A percentile compares a stretch with the other conserved stretches of the same genome.
Conservation (phyloP, 2,888 invertebrate genomes). For the Troilus luridus region DNA sequence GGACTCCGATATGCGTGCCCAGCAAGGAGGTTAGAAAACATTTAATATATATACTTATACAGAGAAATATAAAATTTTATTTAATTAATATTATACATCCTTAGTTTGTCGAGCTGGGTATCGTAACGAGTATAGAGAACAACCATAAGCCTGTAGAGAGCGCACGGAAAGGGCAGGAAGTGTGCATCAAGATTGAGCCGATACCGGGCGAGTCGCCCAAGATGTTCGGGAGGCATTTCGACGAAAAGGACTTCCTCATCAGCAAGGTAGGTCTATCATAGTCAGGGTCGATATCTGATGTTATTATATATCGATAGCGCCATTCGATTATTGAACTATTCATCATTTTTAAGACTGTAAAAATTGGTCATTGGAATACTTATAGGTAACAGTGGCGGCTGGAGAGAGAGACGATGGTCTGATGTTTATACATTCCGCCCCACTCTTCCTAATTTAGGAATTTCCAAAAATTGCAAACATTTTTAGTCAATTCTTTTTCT, state of each 20-base stretch:
- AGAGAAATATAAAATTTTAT: neutral
- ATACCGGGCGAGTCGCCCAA: constrained; percentile 98
- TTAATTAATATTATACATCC: constrained; percentile 67
- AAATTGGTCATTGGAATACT: too few relatives aligned
- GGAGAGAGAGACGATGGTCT: too few relatives aligned
- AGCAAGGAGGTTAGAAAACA: constrained; percentile 84
- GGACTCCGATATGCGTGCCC: constrained; percentile 98
- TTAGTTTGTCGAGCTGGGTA: constrained; percentile 93
- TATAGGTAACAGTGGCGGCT: too few relatives aligned
- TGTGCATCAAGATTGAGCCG: constrained; percentile 97
- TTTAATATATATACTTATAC: neutral
- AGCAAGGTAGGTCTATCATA: constrained; percentile 83
- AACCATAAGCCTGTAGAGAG: constrained; percentile 96
- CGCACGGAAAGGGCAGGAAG: constrained; percentile 96
- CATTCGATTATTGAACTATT: neutral
- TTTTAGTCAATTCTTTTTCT: too few relatives aligned
- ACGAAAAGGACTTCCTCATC: constrained; percentile 93
- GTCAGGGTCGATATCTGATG: neutral
- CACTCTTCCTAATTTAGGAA: too few relatives aligned
- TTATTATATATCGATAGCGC: neutral
- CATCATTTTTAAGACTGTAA: neutral
- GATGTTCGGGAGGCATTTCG: constrained; percentile 98
- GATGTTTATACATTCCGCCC: too few relatives aligned
- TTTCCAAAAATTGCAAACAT: too few relatives aligned
- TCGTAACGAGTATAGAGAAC: constrained; percentile 94